A percentile compares a stretch with the other conserved stretches of the same genome.
Conservation (phyloP, 2,888 invertebrate species). For the Tryphoninae sp. region DNA sequence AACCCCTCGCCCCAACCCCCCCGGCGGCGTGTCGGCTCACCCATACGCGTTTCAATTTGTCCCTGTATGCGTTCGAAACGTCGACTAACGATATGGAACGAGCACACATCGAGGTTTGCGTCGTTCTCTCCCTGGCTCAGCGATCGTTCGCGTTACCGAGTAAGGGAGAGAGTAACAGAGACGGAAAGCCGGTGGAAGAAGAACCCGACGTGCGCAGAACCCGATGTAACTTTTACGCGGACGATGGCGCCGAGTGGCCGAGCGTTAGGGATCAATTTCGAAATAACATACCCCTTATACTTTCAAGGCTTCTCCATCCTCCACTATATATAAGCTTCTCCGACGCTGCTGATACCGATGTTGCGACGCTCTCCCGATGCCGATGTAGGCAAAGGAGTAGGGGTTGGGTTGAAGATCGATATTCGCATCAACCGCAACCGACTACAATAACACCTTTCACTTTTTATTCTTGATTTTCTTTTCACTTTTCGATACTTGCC, state of each 20-base stretch:
- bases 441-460: constrained; percentile 60
- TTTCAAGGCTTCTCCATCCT: constrained; percentile 75
- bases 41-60: constrained; percentile 33
- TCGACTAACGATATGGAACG: constrained; percentile 66
- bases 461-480: constrained; percentile 62
- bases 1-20: constrained; percentile 48
- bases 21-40: constrained; percentile 65
- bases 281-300: constrained; percentile 79
- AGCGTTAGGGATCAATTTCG: constrained; percentile 78
- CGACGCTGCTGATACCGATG: constrained; percentile 42
- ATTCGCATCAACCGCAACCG: constrained; percentile 51
- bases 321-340: constrained; percentile 14
- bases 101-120: constrained; percentile 5
- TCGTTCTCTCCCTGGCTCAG: constrained; percentile 13
- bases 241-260: constrained; percentile 75
- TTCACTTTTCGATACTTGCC: constrained; percentile 48
- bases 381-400: constrained; percentile 23
- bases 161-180: constrained; percentile 48
- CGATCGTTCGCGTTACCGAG: constrained; percentile 45
- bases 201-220: constrained; percentile 77
- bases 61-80: constrained; percentile 68
- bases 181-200: constrained; percentile 63
- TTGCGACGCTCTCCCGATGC: constrained; percentile 51
- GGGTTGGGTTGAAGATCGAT: constrained; percentile 45
- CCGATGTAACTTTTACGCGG: constrained; percentile 76